phyloP scores from a whole-genome alignment of 2,888 invertebrate species.

The Campaea margaritaria region DNA sequence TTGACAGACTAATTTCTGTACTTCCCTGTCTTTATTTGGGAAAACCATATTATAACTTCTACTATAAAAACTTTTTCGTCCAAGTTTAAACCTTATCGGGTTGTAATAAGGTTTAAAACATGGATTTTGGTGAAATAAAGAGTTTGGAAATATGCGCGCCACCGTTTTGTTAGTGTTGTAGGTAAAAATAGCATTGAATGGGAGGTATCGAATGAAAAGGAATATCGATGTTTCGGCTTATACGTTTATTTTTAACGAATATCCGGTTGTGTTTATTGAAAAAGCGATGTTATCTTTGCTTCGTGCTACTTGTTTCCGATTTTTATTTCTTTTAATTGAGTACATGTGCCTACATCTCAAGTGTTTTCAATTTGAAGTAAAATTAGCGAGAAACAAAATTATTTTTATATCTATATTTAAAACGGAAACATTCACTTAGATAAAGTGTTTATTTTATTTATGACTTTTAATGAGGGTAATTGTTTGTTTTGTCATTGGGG shows the following conservation, averaged over 20 bases:
- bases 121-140: slow-evolving; percentile 16
- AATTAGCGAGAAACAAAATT: too few relatives aligned
- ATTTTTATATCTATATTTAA: too few relatives aligned
- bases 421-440: too few relatives aligned
- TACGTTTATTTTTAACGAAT: slow-evolving; percentile 45
- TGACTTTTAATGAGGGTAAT: too few relatives aligned
- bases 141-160: slow-evolving; percentile 33
- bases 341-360: not conserved
- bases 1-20: slow-evolving; percentile 72
- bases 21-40: slow-evolving; percentile 66
- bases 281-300: not conserved
- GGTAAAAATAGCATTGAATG: slow-evolving; percentile 69
- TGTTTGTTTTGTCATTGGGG: too few relatives aligned
- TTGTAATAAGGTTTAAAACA: slow-evolving; percentile 14
- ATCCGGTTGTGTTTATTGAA: slow-evolving; percentile 43
- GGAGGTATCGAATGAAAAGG: slow-evolving; percentile 61
- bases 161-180: slow-evolving; percentile 69
- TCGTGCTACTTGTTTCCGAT: not conserved
- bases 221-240: slow-evolving; percentile 55
- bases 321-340: not conserved
- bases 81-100: slow-evolving; percentile 40
- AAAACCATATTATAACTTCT: slow-evolving; percentile 41
- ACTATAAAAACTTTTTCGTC: slow-evolving; percentile 11
- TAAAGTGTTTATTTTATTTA: too few relatives aligned
- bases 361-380: not conserved